phyloP scores from a whole-genome alignment of 2,797 vertebrate genomes.

The Malacoraja senta region DNA sequence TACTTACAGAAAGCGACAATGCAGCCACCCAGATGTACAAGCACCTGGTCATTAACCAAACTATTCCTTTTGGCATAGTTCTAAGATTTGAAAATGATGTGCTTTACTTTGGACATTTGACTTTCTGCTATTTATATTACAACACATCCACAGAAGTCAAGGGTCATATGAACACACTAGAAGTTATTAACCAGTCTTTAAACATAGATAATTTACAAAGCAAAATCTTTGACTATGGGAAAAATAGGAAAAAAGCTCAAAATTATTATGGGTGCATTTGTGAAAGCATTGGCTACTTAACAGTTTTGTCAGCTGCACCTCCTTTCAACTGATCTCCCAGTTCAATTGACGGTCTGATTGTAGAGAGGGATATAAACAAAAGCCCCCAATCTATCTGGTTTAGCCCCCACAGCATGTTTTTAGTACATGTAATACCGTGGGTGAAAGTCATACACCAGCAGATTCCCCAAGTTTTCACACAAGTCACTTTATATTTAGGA shows the following conservation, averaged over 20 bases:
- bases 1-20: conserved; percentile 23
- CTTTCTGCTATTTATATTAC: conserved; percentile 34
- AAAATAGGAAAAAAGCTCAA: not conserved
- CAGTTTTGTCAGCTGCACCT: too few species aligned
- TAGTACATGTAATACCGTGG: not conserved
- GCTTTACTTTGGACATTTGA: not conserved
- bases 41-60: conserved; percentile 22
- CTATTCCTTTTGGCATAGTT: conserved; percentile 30
- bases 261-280: not conserved
- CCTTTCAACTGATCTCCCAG: not conserved
- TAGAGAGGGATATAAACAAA: not conserved
- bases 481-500: not conserved
- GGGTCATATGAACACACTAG: conserved; percentile 29
- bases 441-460: not conserved
- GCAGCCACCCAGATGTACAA: conserved; percentile 23
- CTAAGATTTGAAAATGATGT: conserved; percentile 11
- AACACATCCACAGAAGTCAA: not conserved
- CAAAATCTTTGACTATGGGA: conserved; percentile 18
- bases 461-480: too few species aligned
- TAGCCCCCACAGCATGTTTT: not conserved
- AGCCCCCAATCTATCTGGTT: not conserved
- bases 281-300: not conserved
- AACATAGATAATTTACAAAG: conserved; percentile 30
- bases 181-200: conserved; percentile 37
- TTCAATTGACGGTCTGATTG: not conserved